Conservation (phyloP, 2,888 invertebrate genomes). For the Charanyca ferruginea region DNA sequence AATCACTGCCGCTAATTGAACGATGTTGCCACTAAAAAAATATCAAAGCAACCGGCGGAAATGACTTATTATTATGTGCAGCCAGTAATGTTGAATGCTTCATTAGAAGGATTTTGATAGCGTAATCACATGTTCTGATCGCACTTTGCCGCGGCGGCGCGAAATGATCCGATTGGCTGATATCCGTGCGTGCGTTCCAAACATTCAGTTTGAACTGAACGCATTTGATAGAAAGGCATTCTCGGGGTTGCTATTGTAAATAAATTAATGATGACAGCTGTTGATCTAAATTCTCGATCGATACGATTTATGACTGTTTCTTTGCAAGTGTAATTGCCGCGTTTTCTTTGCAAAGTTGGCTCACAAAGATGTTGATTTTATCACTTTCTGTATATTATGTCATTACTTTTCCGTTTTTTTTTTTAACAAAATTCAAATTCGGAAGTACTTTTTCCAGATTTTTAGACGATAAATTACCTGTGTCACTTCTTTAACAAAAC, state of each 20-base stretch:
- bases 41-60: slow-evolving; percentile 83
- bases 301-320: slow-evolving; percentile 54
- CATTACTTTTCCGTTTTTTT: neutral
- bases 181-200: slow-evolving; percentile 75
- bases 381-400: slow-evolving; percentile 5
- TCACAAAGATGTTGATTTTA: slow-evolving; percentile 6
- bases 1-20: slow-evolving; percentile 85
- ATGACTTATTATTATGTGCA: slow-evolving; percentile 72
- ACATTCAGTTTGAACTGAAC: slow-evolving; percentile 67
- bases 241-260: slow-evolving; percentile 62
- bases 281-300: slow-evolving; percentile 60
- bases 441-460: too few species aligned
- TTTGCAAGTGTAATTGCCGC: slow-evolving; percentile 41
- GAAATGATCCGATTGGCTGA: slow-evolving; percentile 75
- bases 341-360: slow-evolving; percentile 5
- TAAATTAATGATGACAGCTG: slow-evolving; percentile 69
- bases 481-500: neutral
- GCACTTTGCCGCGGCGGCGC: slow-evolving; percentile 75
- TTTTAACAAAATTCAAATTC: too few species aligned
- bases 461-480: too few species aligned
- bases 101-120: slow-evolving; percentile 80
- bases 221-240: slow-evolving; percentile 68
- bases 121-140: slow-evolving; percentile 74
- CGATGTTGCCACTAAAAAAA: slow-evolving; percentile 69
- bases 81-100: slow-evolving; percentile 71